Conservation (phyloP, 2,888 invertebrate genomes). For the Octonoba sinensis region DNA sequence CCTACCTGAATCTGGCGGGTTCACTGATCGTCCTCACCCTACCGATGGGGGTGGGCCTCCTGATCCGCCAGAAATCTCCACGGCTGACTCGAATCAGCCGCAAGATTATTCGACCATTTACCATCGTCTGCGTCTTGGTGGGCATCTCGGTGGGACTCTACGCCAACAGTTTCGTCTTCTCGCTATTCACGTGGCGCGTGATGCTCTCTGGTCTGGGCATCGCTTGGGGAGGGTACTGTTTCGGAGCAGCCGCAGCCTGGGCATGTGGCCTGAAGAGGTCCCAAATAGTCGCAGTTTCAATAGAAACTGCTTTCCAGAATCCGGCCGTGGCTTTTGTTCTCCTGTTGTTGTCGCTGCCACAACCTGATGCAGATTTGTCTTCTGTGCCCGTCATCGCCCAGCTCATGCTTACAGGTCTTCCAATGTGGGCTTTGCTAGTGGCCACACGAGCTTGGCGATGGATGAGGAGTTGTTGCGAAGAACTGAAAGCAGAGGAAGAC, state of each 20-base stretch:
- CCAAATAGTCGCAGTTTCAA: slow-evolving; percentile 87
- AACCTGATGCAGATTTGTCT: slow-evolving; percentile 76
- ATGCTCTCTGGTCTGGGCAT: slow-evolving; percentile 83
- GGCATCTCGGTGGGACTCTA: slow-evolving; percentile 84
- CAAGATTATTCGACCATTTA: slow-evolving; percentile 61
- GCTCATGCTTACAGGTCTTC: slow-evolving; percentile 77
- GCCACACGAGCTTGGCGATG: slow-evolving; percentile 27
- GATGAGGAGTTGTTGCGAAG: not conserved
- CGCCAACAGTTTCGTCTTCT: slow-evolving; percentile 90
- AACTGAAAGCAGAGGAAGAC: not conserved
- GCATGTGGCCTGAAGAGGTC: slow-evolving; percentile 76
- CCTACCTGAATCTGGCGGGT: slow-evolving; percentile 82
- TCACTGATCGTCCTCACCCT: slow-evolving; percentile 83
- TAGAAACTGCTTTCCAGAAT: slow-evolving; percentile 80
- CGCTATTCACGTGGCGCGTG: slow-evolving; percentile 85
- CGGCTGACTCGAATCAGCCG: slow-evolving; percentile 68
- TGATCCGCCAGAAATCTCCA: slow-evolving; percentile 67
- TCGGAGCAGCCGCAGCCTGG: slow-evolving; percentile 79
- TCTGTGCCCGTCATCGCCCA: slow-evolving; percentile 92
- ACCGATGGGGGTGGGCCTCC: slow-evolving; percentile 76
- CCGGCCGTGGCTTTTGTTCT: slow-evolving; percentile 92
- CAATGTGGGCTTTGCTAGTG: slow-evolving; percentile 60
- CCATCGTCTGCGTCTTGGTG: slow-evolving; percentile 44
- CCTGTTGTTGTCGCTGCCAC: slow-evolving; percentile 82
- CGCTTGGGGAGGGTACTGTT: slow-evolving; percentile 84